phyloP scores from a whole-genome alignment of 2,888 invertebrate species.

The Pseudeuparius sepicola region DNA sequence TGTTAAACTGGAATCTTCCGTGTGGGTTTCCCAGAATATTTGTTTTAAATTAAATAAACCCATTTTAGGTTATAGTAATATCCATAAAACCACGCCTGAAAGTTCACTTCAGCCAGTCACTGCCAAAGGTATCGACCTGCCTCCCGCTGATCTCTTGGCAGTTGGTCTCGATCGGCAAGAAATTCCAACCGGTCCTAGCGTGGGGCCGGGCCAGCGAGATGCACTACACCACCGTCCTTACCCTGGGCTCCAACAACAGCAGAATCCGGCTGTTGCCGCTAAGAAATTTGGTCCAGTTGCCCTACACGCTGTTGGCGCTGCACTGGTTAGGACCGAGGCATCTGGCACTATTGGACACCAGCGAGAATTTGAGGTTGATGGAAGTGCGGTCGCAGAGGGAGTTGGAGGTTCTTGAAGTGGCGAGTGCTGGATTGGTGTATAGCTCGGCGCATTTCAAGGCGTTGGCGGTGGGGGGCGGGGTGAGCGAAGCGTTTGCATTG shows the following conservation, averaged over 20 bases:
- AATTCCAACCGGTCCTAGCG: slow-evolving; percentile 70
- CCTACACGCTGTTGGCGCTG: slow-evolving; percentile 63
- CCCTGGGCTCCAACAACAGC: slow-evolving; percentile 44
- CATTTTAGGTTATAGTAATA: slow-evolving; percentile 59
- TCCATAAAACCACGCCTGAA: slow-evolving; percentile 67
- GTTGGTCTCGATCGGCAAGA: slow-evolving; percentile 71
- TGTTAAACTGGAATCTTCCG: too few relatives aligned
- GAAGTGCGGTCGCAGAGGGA: slow-evolving; percentile 86
- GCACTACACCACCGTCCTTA: slow-evolving; percentile 70
- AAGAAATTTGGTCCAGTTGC: slow-evolving; percentile 58
- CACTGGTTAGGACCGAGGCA: slow-evolving; percentile 77
- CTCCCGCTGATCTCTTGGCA: slow-evolving; percentile 92
- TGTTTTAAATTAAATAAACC: slow-evolving; percentile 8
- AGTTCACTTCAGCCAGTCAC: slow-evolving; percentile 66
- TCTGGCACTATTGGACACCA: slow-evolving; percentile 73
- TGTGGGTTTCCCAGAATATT: not conserved
- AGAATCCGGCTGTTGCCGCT: slow-evolving; percentile 49
- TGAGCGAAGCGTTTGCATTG: slow-evolving; percentile 65
- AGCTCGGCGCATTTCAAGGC: slow-evolving; percentile 84
- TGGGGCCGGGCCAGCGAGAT: slow-evolving; percentile 77
- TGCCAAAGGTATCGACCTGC: slow-evolving; percentile 61
- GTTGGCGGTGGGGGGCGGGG: slow-evolving; percentile 91
- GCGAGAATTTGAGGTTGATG: slow-evolving; percentile 77
- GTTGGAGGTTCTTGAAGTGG: slow-evolving; percentile 71
- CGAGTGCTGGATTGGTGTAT: slow-evolving; percentile 72